Evolutionary conservation across 2,113 vertebrate genomes (phyloP), one percentile per base, ranked within the genome.

Genomic region (Nerophis lumbriciformis): DNA sequence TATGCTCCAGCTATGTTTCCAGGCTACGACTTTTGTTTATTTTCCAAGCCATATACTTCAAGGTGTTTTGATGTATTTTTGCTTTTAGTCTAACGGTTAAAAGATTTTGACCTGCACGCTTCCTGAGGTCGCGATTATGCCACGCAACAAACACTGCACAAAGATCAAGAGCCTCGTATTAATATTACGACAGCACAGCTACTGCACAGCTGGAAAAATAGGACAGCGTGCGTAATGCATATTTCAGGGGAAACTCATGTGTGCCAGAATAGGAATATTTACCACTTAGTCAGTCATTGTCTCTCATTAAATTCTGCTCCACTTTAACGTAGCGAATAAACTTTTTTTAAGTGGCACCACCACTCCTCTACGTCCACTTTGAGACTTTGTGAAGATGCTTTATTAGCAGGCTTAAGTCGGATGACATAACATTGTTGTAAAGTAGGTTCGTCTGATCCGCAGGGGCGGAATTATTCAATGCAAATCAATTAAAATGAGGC

Each of bases 401-500:
- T 49, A 49, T 37, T 37, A 15, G 52, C 6, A 8, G 13, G 12
- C 52, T 14, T n/a, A 54, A 8, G 35, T 54, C 2, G 4, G n/a
- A n/a, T 54, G 15, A 54, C 14, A 54, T 54, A 36, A 35, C 52
- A 14, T 37, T 8, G 35, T 14, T 53, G 48, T 49, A 14, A 35
- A 53, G 21, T 36, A 54, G 53, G 53, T 6, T 54, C 35, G 13
- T 54, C 36, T 37, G 53, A 15, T 37, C 53, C 36, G 3, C 28
- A 38, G 53, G 53, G 36, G 35, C 9, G 10, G 60, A 72, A 68
- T 52, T 14, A 37, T 19, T 12, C 6, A 38, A 15, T 45, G 8
- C 6, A 68, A 61, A 72, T 62, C 6, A 72, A 63, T 37, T 48
- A 11, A 45, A 45, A 45, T 12, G 42, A 45, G 42, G 42, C 42